These are phyloP conservation scores for Trachelus tabidus DNA, from an alignment of 2,888 invertebrate genomes.

Conservation along the genomic window DNA sequence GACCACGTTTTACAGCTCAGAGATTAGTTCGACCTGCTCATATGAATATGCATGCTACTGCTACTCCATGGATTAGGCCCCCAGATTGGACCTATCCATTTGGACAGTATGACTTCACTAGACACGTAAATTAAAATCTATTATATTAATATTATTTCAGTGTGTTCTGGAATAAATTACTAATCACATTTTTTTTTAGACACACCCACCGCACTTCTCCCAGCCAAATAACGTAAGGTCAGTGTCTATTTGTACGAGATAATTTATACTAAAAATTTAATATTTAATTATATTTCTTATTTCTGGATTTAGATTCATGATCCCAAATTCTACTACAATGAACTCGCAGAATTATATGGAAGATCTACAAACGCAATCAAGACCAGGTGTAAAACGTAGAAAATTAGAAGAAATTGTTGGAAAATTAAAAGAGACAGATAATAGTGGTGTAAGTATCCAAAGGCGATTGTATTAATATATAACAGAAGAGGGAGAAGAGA, in stretches of 20 bases:
- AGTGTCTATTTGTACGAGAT: background rate
- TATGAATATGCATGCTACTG: constrained; percentile 26
- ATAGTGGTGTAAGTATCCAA: constrained; percentile 6
- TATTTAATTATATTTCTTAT: background rate
- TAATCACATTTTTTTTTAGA: background rate
- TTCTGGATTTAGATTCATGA: background rate
- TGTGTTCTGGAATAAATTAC: background rate
- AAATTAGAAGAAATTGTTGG: constrained; percentile 43
- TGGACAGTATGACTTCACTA: background rate
- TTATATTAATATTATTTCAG: background rate
- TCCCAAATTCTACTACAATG: constrained; percentile 7
- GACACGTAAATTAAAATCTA: background rate
- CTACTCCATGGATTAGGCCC: constrained; percentile 36
- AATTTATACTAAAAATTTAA: background rate
- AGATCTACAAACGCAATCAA: constrained; percentile 21
- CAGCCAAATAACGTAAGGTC: background rate
- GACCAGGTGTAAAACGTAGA: constrained; percentile 28
- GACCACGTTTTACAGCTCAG: constrained; percentile 27
- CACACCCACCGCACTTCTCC: background rate
- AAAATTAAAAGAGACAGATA: constrained; percentile 38
- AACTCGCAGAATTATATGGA: constrained; percentile 19
- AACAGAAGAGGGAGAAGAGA: background rate
- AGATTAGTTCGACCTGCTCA: constrained; percentile 28
- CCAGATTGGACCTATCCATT: constrained; percentile 39
- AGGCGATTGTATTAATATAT: background rate